Percentiles rank a stretch among this genome's conserved stretches.
These are phyloP conservation scores for Peromyscus eremicus DNA, from an alignment of 2,797 vertebrate genomes.

Conservation along the genomic window DNA sequence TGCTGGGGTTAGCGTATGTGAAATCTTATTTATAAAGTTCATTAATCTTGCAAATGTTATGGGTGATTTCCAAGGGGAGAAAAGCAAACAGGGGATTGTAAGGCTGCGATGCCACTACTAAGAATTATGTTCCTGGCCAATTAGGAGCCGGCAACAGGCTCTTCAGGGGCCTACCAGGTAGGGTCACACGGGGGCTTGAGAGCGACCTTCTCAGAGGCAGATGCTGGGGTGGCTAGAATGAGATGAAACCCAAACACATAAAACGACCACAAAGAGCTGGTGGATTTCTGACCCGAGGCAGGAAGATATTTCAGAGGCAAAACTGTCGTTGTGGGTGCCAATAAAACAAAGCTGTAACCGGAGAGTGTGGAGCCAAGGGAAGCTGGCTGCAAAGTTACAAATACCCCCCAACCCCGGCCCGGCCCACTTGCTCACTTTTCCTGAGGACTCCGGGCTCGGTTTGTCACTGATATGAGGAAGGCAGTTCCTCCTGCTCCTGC, in stretches of 20 bases:
- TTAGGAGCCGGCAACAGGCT: neutral
- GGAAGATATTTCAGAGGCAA: neutral
- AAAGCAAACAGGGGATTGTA: neutral
- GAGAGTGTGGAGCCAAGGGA: accelerated
- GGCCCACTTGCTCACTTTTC: neutral
- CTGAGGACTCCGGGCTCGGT: neutral
- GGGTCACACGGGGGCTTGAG: neutral
- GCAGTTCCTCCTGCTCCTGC: neutral
- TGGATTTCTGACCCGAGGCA: neutral
- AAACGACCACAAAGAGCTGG: neutral
- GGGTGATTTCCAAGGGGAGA: neutral
- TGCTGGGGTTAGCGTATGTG: neutral
- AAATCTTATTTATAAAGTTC: neutral
- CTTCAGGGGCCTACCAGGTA: neutral
- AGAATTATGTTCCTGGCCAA: neutral
- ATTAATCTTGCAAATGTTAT: neutral
- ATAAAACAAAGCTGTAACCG: neutral
- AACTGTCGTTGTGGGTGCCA: neutral
- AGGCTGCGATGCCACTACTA: neutral
- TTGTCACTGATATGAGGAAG: neutral
- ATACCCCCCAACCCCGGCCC: too few relatives aligned
- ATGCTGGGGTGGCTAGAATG: neutral
- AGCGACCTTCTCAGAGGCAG: neutral
- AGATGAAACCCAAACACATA: neutral
- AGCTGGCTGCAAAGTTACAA: neutral